These are phyloP conservation scores for Heliconius erato DNA, from an alignment of 2,888 invertebrate species.

Conservation along the genomic window DNA sequence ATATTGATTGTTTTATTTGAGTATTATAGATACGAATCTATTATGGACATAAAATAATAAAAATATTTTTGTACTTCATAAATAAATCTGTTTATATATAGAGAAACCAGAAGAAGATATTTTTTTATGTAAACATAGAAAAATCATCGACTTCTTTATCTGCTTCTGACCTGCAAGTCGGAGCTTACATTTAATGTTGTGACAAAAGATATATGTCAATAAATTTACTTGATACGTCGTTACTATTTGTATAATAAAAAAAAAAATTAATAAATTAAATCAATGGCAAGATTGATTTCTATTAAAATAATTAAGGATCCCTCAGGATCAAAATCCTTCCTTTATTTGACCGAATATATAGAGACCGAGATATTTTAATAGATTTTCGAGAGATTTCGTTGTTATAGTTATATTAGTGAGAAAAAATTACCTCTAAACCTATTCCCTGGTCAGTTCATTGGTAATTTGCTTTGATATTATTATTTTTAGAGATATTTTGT, in stretches of 20 bases:
- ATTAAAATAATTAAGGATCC: background rate
- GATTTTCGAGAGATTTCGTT: too few species aligned
- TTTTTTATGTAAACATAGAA: conserved; percentile 45
- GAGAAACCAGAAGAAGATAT: conserved; percentile 20
- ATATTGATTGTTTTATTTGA: too few species aligned
- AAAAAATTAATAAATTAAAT: too few species aligned
- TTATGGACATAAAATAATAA: background rate
- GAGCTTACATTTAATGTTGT: conserved; percentile 38
- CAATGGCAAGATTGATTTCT: background rate
- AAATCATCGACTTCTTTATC: conserved; percentile 46
- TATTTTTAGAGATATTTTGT: too few species aligned
- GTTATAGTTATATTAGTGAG: too few species aligned
- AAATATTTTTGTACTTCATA: background rate
- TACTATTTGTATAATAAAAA: conserved; percentile 10
- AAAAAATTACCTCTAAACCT: background rate
- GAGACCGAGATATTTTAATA: too few species aligned
- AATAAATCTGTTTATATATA: background rate
- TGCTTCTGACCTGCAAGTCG: conserved; percentile 33
- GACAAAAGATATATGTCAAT: conserved; percentile 47
- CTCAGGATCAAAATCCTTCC: too few species aligned
- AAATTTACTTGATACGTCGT: conserved; percentile 12
- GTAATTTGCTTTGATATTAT: background rate
- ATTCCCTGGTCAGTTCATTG: background rate
- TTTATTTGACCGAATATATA: too few species aligned
- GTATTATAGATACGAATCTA: too few species aligned